Conservation (phyloP, 2,888 invertebrate species). For the Drosophila lutescens region DNA sequence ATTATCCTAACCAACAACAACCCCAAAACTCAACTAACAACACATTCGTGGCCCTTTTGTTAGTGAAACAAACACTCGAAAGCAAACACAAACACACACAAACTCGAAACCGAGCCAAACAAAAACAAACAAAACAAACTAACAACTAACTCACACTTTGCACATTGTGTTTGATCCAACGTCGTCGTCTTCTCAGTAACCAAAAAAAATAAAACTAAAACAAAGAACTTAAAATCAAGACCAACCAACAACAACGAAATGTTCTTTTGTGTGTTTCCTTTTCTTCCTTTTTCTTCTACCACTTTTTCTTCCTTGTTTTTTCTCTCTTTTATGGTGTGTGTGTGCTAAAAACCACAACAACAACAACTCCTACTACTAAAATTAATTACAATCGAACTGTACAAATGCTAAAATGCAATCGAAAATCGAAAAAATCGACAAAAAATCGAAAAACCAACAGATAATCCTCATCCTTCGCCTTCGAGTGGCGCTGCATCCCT, state of each 20-base stretch:
- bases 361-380: slow-evolving; percentile 35
- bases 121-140: slow-evolving; percentile 21
- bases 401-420: slow-evolving; percentile 23
- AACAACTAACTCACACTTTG: slow-evolving; percentile 20
- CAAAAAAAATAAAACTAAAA: not conserved
- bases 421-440: slow-evolving; percentile 24
- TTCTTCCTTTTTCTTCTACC: slow-evolving; percentile 71
- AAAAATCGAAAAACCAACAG: slow-evolving; percentile 50
- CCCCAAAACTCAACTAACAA: slow-evolving; percentile 22
- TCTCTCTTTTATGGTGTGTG: slow-evolving; percentile 76
- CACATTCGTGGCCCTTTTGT: slow-evolving; percentile 23
- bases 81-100: slow-evolving; percentile 22
- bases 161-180: slow-evolving; percentile 55
- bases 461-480: slow-evolving; percentile 59
- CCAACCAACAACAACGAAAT: slow-evolving; percentile 65
- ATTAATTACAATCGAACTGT: slow-evolving; percentile 28
- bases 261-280: slow-evolving; percentile 74
- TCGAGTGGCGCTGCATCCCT: slow-evolving; percentile 41
- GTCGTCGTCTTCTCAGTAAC: slow-evolving; percentile 39
- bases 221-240: slow-evolving; percentile 21
- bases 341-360: slow-evolving; percentile 50
- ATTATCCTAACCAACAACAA: slow-evolving; percentile 27
- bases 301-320: slow-evolving; percentile 66
- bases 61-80: slow-evolving; percentile 21
- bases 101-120: slow-evolving; percentile 21